Evolutionary conservation across 1,140 invertebrate species (phyloP), one percentile per base, ranked within the genome.

Genomic region (Arion vulgaris): DNA sequence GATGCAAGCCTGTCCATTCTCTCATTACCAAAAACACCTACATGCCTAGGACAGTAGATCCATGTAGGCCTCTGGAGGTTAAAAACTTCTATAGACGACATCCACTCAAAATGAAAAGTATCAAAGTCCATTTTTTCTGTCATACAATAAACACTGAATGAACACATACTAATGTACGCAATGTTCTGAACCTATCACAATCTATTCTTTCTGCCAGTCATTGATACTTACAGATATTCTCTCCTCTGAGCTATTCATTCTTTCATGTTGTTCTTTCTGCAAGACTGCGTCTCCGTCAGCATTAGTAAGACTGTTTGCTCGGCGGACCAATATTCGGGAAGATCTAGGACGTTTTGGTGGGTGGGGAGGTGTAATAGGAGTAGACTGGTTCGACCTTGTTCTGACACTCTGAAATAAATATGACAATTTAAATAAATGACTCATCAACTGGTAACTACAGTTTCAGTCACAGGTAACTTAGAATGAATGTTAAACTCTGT

Each of bases 331-430:
- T 51, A 82, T 84, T n/a, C 83, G 78, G 9, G 74, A 73, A 23
- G 86, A 85, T 62, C 85, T 75, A 0, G 87, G 86, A 11, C 84
- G 84, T 77, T 88, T 88, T 2, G 86, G 86, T 9, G 84, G 84
- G 74, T 86, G 83, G 38, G 87, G 87, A 32, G 87, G 85, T 1
- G 87, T 87, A 39, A 88, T 81, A 26, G 85, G 86, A 36, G 85
- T 86, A 23, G 84, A 84, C 39, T 79, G 76, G 26, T 82, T 77
- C 4, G 86, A 85, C 45, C 79, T 80, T n/a, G 82, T 74, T 26
- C 62, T 66, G 36, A 82, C 82, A 53, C 75, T 82, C 83, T 86
- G 76, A 11, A 83, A 74, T 72, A 19, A n/a, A 57, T 2, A 57
- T 57, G 53, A 23, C 23, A 45, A n/a, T n/a, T n/a, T n/a, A n/a